Evolutionary conservation across 2,113 vertebrate species (phyloP).

Genomic region (Hippocampus abdominalis): DNA sequence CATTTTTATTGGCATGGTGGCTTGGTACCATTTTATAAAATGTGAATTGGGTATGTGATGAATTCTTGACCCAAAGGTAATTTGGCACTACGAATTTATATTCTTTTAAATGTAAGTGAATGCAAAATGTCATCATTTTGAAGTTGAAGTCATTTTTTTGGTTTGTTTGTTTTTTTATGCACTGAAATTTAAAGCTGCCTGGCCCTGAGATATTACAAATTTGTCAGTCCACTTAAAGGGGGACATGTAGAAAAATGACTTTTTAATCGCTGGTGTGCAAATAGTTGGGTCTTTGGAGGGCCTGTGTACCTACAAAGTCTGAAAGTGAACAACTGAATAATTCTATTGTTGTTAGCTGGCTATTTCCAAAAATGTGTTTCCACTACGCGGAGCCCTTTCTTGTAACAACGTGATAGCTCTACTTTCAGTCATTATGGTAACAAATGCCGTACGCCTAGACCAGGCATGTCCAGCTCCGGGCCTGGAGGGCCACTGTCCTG

Average conservation of each 20-base stretch:
- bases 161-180: not conserved
- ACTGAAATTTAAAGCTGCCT: too few species aligned
- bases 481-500: too few species aligned
- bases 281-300: not conserved
- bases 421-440: not conserved
- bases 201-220: not conserved
- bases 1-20: not conserved
- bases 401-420: not conserved
- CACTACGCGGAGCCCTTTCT: not conserved
- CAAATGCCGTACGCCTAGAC: too few species aligned
- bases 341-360: not conserved
- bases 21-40: not conserved
- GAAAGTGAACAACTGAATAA: not conserved
- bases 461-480: too few species aligned
- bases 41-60: not conserved
- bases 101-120: not conserved
- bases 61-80: not conserved
- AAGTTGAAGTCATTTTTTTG: not conserved
- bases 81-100: not conserved
- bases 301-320: not conserved
- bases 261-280: not conserved
- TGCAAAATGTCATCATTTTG: not conserved
- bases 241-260: not conserved
- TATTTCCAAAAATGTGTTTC: too few species aligned
- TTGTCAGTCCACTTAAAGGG: not conserved